These are phyloP conservation scores for Ephialtes manifestator DNA, from an alignment of 2,888 invertebrate genomes.

Conservation along the genomic window DNA sequence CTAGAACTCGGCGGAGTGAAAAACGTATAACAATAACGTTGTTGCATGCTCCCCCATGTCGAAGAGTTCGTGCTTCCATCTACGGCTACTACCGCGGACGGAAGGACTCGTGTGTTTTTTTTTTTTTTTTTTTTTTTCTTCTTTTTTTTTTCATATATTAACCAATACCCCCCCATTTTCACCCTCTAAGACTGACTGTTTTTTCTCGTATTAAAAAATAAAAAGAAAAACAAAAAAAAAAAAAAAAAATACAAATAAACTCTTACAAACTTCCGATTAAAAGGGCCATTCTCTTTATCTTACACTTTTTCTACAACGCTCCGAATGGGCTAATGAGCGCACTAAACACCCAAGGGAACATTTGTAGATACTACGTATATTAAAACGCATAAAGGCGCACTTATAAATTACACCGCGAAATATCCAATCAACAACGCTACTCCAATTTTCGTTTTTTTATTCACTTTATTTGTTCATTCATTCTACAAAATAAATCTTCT, in stretches of 20 bases:
- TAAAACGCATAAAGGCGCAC: conserved; percentile 31
- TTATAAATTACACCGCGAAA: conserved; percentile 21
- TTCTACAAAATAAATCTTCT: not conserved
- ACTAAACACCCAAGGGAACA: conserved; percentile 61
- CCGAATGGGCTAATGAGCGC: conserved; percentile 56
- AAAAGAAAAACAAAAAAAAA: conserved; percentile 18
- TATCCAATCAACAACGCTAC: conserved; percentile 1
- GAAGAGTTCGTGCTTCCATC: conserved; percentile 36
- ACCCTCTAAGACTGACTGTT: conserved; percentile 81
- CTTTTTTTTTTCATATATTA: conserved; percentile 59
- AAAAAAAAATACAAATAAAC: conserved; percentile 11
- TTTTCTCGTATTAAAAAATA: conserved; percentile 74
- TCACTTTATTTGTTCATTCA: not conserved
- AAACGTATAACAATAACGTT: conserved; percentile 31
- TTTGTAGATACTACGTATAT: conserved; percentile 63
- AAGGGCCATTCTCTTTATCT: conserved; percentile 66
- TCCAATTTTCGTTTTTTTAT: not conserved
- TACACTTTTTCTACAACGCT: conserved; percentile 69
- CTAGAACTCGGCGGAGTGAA: not conserved
- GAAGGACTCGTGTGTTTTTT: no score
- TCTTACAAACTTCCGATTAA: conserved; percentile 66
- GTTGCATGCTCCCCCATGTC: conserved; percentile 26
- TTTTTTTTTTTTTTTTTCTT: no score
- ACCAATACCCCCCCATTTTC: conserved; percentile 66
- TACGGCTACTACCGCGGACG: conserved; percentile 28